These are phyloP conservation scores for Caretta caretta DNA, from an alignment of 2,113 vertebrate species.

Conservation along the genomic window DNA sequence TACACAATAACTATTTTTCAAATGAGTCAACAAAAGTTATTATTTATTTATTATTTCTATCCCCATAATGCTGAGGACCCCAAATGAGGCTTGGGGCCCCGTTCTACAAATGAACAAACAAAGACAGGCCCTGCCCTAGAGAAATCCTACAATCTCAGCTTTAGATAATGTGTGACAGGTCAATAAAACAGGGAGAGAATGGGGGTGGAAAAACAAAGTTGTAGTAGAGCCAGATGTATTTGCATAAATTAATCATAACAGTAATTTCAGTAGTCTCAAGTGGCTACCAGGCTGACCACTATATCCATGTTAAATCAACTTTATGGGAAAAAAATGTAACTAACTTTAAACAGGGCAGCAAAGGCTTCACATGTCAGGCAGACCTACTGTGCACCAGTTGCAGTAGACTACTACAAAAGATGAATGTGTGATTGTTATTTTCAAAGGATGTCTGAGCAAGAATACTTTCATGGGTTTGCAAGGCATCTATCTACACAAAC, in stretches of 20 bases:
- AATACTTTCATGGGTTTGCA: not conserved
- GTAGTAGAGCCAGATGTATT: not conserved
- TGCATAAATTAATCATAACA: not conserved
- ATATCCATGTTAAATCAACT: not conserved
- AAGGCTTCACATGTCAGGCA: not conserved
- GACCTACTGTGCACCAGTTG: not conserved
- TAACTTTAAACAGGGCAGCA: not conserved
- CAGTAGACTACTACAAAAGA: not conserved
- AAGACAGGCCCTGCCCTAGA: not conserved
- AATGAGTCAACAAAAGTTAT: constrained; percentile 46
- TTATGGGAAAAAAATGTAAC: not conserved
- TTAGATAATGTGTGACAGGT: not conserved
- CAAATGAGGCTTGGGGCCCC: constrained; percentile 4
- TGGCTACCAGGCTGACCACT: not conserved
- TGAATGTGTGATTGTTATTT: not conserved
- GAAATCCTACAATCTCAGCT: not conserved
- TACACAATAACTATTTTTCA: constrained; percentile 36
- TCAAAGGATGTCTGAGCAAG: not conserved
- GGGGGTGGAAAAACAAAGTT: not conserved
- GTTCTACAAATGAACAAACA: constrained; percentile 29
- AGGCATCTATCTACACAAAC: not conserved
- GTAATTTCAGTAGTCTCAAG: not conserved
- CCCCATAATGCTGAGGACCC: constrained; percentile 11
- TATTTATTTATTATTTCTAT: constrained; percentile 31
- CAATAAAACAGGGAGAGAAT: not conserved